Evolutionary conservation across 2,888 invertebrate genomes (phyloP).

Genomic region (Ferdinandea cuprea): DNA sequence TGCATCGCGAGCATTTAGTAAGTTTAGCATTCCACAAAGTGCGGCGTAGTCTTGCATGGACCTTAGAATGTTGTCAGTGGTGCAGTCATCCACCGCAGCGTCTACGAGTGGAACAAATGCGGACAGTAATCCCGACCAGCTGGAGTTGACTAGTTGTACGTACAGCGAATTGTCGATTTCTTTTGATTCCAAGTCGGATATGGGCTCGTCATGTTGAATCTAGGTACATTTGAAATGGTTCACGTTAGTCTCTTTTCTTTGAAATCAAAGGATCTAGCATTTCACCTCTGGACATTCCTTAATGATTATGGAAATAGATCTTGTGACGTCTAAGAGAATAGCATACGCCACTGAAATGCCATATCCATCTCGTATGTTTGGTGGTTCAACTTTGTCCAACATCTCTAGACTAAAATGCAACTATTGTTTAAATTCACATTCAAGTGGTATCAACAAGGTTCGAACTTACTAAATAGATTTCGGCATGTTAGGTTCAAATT

Average conservation of each 20-base stretch:
- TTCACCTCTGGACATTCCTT: slow-evolving; percentile 50
- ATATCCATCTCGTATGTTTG: slow-evolving; percentile 97
- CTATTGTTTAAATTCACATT: no score
- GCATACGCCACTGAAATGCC: slow-evolving; percentile 98
- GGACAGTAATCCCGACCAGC: slow-evolving; percentile 97
- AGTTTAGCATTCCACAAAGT: slow-evolving; percentile 92
- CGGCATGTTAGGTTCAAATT: slow-evolving; percentile 92
- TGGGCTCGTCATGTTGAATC: slow-evolving; percentile 76
- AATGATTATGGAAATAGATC: slow-evolving; percentile 87
- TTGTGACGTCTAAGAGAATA: slow-evolving; percentile 95
- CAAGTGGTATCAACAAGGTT: neutral
- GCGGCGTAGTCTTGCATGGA: slow-evolving; percentile 95
- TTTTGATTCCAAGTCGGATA: slow-evolving; percentile 75
- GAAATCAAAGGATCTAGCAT: no score
- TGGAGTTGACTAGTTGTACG: slow-evolving; percentile 93
- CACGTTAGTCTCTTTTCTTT: no score
- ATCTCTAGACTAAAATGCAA: slow-evolving; percentile 95
- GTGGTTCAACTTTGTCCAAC: slow-evolving; percentile 97
- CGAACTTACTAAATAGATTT: slow-evolving; percentile 94
- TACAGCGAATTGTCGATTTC: slow-evolving; percentile 82
- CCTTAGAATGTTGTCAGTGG: slow-evolving; percentile 95
- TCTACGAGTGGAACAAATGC: slow-evolving; percentile 96
- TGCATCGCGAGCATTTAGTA: slow-evolving; percentile 93
- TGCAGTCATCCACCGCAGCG: slow-evolving; percentile 96
- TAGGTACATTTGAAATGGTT: neutral